Conservation (phyloP, 2,113 vertebrate genomes). For the Candoia aspera region DNA sequence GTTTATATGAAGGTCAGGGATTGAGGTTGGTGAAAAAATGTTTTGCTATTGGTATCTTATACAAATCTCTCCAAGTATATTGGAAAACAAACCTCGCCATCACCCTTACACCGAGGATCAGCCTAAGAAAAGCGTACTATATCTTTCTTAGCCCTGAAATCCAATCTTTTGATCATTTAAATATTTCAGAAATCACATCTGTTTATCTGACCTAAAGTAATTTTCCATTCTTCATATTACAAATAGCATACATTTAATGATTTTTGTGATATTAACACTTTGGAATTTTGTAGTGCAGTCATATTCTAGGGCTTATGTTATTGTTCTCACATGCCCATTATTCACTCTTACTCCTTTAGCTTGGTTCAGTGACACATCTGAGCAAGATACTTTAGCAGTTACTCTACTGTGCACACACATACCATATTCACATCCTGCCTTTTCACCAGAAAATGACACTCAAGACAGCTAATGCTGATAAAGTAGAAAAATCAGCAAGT, state of each 20-base stretch:
- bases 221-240: too few relatives aligned
- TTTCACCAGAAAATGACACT: not conserved
- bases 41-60: not conserved
- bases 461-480: not conserved
- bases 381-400: not conserved
- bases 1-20: not conserved
- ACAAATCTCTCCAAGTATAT: not conserved
- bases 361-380: not conserved
- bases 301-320: not conserved
- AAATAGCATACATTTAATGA: not conserved
- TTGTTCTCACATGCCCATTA: not conserved
- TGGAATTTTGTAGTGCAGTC: not conserved
- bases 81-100: not conserved
- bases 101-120: not conserved
- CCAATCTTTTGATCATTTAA: not conserved
- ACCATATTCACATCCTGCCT: not conserved
- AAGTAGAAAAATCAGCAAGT: not conserved
- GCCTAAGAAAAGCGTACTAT: not conserved
- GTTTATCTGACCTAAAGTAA: not conserved
- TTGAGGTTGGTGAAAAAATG: not conserved
- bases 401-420: not conserved
- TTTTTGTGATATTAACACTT: not conserved
- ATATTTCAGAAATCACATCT: not conserved
- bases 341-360: not conserved
- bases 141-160: not conserved